Evolutionary conservation across 37 sponge, comb jelly and placozoan genomes (phyloP), one percentile per base, ranked within the genome.

Genomic region (Lycopodina hypogea): DNA sequence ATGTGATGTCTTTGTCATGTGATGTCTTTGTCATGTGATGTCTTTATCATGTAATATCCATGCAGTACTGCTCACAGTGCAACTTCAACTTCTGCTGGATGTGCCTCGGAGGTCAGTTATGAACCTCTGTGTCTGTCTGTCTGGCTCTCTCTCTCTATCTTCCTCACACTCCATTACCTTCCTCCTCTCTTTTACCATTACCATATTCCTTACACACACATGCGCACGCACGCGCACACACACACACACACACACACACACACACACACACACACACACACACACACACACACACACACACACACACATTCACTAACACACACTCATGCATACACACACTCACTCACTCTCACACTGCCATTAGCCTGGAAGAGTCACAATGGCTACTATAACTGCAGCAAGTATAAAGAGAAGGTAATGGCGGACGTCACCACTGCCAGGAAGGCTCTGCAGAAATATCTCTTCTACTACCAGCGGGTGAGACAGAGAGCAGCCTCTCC

Each of bases 331-430:
- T 14, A 53, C 14, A 18, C 18, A 18, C 56, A 14, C 48, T 45
- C 48, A 4, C 48, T 9, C 48, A 45, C 48, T 45, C 8, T 12
- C 48, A 4, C 9, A 12, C 9, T n/a, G 33, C 56, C 78, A 9
- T 8, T 67, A 82, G 88, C 38, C 2, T 93, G 94, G 94, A 76
- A 76, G 70, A 79, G 42, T 17, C 95, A 94, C 79, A 83, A 74
- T 30, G 85, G 78, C 69, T 94, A 94, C 73, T 94, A 91, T 48
- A 86, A 91, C 77, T 94, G 95, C 73, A 94, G 92, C 71, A 84
- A 81, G 74, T 94, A 91, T 77, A 78, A 85, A 64, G 86, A 78
- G 72, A 53, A 90, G 38, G 79, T 73, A 11, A 26, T 21, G 23
- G 59, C 37, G 0, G 75, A 42, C 34, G 30, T 28, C 18, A 78